Evolutionary conservation across 2,113 vertebrate genomes (phyloP), one percentile per base, ranked within the genome.

Genomic region (Tylochromis polylepis): DNA sequence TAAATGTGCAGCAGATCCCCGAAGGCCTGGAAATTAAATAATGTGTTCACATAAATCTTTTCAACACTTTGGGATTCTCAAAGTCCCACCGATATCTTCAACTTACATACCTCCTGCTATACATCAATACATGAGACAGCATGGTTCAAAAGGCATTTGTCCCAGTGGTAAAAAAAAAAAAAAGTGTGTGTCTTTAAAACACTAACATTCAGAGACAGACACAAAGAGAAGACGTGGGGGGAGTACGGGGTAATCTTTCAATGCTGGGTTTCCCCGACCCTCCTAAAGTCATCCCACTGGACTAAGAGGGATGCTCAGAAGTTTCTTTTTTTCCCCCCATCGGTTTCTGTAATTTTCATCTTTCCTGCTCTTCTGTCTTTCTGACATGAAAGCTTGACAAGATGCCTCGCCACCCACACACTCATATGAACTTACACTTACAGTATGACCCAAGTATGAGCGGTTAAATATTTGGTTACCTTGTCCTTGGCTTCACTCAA

Each of bases 401-500:
- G 27, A 75, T 49, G 36, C 31, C 11, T 18, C 15, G 20, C 89
- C 90, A 83, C 81, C 85, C 89, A 88, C 78, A 29, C 31, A 34
- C 85, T 82, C n/a, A 24, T 36, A 51, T 36, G 34, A 78, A 78
- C 62, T 31, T 12, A 15, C n/a, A 72, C 72, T 53, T 31, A 77
- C 15, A 77, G 24, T 31, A 77, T 27, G 11, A 51, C 15, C 70
- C 27, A 51, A 29, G 49, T 51, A 77, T 49, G 70, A 77, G 46
- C 27, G 1, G 70, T 58, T 22, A 11, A 24, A 59, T 38, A 6
- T 51, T 80, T 55, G 16, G n/a, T 67, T 90, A 99, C 98, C 97
- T 97, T 98, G 90, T 98, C 97, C 94, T 96, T 98, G 92, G 98
- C 97, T 60, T 99, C 98, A 0, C 93, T 97, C 60, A 99, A 96